Evolutionary conservation across 2,113 vertebrate species (phyloP), one percentile per base, ranked within the genome.

Genomic region (Eulemur macaco): DNA sequence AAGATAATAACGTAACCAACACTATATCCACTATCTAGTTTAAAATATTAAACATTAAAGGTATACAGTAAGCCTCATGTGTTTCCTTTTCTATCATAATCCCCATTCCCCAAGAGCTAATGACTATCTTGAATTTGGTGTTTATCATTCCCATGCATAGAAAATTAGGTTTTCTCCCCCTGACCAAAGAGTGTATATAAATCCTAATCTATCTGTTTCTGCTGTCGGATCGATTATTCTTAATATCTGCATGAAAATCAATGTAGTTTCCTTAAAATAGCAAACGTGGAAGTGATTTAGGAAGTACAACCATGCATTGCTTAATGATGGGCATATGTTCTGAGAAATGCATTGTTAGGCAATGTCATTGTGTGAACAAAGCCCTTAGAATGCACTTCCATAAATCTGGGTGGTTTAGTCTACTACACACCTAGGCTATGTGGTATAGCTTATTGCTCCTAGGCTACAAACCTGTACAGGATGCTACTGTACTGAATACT

Each of bases 161-260:
- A 63, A 76, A 52, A 89, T 13, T 27, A 39, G 15, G 8, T 23
- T 85, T 86, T 90, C n/a, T 96, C 63, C 23, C 14, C 47, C 45
- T 94, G 42, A 86, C 20, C 27, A 31, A 73, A 93, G 13, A 81
- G 23, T 50, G 6, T n/a, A 12, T 83, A 4, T 78, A 20, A 80
- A 91, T 89, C 45, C 8, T 94, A 20, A 68, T 82, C 25, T 58
- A 29, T 17, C 18, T 87, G 17, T 66, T 96, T 84, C 68, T 69
- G 1, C 34, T 89, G 64, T 74, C 31, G 37, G 25, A 60, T 63
- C 1, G 17, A 45, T 96, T 93, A 25, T 69, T 89, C 42, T 45
- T 86, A 91, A 95, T 21, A 78, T 85, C 63, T 64, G 10, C 25
- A 27, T 34, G 29, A 29, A 81, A 95, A 80, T 94, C 34, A 96